These are phyloP conservation scores for Trachelipus rathkii DNA, from an alignment of 1,140 invertebrate genomes.

Conservation along the genomic window DNA sequence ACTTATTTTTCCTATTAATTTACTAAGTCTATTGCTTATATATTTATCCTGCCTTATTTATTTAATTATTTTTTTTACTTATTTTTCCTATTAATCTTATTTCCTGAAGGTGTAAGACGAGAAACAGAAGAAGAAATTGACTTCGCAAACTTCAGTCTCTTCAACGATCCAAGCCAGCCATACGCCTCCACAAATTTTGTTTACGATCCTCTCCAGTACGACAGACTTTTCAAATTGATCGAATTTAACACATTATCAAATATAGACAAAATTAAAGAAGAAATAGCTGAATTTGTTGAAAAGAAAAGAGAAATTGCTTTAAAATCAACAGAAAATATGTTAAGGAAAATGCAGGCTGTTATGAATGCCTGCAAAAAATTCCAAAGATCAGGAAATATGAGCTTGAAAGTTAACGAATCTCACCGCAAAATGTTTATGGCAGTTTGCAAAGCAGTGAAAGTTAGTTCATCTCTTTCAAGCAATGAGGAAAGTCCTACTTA, in stretches of 20 bases:
- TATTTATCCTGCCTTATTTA: no score
- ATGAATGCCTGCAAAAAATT: not conserved
- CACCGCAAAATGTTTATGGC: not conserved
- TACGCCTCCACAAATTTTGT: slow-evolving; percentile 56
- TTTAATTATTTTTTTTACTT: no score
- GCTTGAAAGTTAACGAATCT: not conserved
- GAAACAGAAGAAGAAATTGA: slow-evolving; percentile 51
- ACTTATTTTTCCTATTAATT: no score
- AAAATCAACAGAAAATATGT: not conserved
- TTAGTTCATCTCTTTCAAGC: no score
- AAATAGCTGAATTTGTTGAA: slow-evolving; percentile 25
- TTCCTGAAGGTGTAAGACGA: slow-evolving; percentile 48
- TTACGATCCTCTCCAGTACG: slow-evolving; percentile 52
- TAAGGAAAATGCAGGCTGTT: not conserved
- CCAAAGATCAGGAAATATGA: not conserved
- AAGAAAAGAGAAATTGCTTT: slow-evolving; percentile 27
- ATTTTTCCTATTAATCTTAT: slow-evolving; percentile 11
- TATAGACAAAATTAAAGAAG: slow-evolving; percentile 51
- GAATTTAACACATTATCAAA: slow-evolving; percentile 54
- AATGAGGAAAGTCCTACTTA: no score
- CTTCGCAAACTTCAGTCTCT: slow-evolving; percentile 54
- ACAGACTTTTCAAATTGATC: slow-evolving; percentile 52
- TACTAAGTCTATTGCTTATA: no score
- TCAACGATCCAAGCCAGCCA: slow-evolving; percentile 51
- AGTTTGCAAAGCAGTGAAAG: not conserved